Percentiles rank a stretch among this genome's conserved stretches.
Conservation (phyloP, 1,140 invertebrate species). For the Trichonephila clavipes region DNA sequence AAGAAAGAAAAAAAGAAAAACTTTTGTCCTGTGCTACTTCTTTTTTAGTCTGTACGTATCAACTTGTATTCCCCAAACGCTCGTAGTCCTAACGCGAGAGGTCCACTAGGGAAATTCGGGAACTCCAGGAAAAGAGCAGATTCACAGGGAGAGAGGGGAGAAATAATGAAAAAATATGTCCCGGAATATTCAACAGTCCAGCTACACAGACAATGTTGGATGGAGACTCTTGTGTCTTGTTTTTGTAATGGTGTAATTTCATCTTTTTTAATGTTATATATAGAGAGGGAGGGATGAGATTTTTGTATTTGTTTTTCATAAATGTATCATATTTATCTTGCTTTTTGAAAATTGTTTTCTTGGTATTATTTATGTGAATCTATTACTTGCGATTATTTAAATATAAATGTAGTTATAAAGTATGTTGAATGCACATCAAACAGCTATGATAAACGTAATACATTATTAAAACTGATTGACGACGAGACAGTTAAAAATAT, state of each 20-base stretch:
- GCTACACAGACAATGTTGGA: neutral
- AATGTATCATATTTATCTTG: neutral
- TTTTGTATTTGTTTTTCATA: neutral
- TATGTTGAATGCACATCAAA: too few species aligned
- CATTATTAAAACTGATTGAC: too few species aligned
- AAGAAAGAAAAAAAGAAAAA: conserved; percentile 21
- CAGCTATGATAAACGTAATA: too few species aligned
- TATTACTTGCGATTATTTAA: too few species aligned
- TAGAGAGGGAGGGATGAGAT: neutral
- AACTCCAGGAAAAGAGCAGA: neutral
- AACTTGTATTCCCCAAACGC: conserved; percentile 25
- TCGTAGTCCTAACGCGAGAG: conserved; percentile 60
- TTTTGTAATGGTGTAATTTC: neutral
- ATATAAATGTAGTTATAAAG: too few species aligned
- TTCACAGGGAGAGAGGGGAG: neutral
- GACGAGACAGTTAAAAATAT: too few species aligned
- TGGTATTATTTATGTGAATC: neutral
- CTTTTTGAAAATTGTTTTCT: neutral
- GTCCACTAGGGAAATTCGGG: conserved; percentile 70
- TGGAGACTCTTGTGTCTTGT: neutral
- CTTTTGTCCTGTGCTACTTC: conserved; percentile 16
- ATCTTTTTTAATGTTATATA: neutral
- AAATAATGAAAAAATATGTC: conserved; percentile 38
- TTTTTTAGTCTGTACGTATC: neutral
- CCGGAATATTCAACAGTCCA: neutral